Percentiles rank a stretch among this genome's conserved stretches.
These are phyloP conservation scores for Bradypus variegatus DNA, from an alignment of 2,797 vertebrate species.

Conservation along the genomic window DNA sequence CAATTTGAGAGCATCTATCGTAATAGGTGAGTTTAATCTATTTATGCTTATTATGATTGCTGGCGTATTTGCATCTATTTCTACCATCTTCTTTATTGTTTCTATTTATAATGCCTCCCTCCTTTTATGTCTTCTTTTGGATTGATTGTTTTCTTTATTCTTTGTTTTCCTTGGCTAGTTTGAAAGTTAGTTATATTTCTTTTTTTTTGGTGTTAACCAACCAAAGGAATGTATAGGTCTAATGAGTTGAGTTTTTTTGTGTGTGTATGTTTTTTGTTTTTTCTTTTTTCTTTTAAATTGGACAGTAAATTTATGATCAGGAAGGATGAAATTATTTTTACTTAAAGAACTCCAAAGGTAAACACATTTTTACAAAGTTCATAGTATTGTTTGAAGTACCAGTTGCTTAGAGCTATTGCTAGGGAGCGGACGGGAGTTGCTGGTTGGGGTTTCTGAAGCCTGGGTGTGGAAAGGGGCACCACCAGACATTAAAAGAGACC, in stretches of 20 bases:
- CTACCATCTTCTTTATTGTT: background rate
- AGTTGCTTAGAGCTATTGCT: background rate
- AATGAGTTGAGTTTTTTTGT: too few species aligned
- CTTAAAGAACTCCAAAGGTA: background rate
- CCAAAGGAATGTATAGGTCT: too few species aligned
- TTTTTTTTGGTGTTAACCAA: too few species aligned
- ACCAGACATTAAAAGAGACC: background rate
- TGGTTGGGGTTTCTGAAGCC: background rate
- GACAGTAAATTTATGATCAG: background rate
- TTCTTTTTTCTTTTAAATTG: constrained; percentile 5
- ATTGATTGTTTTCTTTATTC: constrained; percentile 14
- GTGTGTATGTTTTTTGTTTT: too few species aligned
- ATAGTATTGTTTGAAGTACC: background rate
- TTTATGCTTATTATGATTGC: background rate
- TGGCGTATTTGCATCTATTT: background rate
- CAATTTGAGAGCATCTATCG: background rate
- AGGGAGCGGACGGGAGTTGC: background rate
- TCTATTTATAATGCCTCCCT: background rate
- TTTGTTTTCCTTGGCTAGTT: background rate
- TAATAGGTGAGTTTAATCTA: constrained; percentile 26
- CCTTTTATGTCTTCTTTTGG: background rate
- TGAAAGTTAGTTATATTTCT: background rate
- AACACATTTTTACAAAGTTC: background rate
- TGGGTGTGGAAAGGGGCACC: background rate
- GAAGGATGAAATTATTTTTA: background rate